Conservation (phyloP, 2,888 invertebrate species). For the Agriopis aurantiaria region DNA sequence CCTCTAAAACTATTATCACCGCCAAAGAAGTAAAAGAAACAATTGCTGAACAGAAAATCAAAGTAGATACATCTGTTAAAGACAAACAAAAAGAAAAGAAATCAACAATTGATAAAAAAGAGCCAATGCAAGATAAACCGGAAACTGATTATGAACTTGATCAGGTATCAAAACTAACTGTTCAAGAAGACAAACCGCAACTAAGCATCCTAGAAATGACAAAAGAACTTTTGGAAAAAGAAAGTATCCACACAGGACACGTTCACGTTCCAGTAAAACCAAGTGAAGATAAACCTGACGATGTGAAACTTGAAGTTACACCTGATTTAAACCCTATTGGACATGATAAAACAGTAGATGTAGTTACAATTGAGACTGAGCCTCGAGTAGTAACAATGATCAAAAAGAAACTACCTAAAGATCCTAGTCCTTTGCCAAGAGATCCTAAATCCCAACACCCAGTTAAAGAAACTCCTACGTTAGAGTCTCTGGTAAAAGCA, state of each 20-base stretch:
- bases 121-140: conserved; percentile 24
- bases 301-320: conserved; percentile 1
- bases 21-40: conserved; percentile 4
- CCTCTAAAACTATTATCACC: conserved; percentile 20
- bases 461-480: neutral
- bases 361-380: neutral
- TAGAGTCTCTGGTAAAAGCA: neutral
- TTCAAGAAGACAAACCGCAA: conserved; percentile 32
- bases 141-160: neutral
- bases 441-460: neutral
- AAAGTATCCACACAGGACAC: conserved; percentile 45
- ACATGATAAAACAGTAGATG: conserved; percentile 17
- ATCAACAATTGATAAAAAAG: conserved; percentile 19
- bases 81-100: conserved; percentile 2
- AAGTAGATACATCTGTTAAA: conserved; percentile 4
- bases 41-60: neutral
- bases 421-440: neutral
- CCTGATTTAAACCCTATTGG: neutral
- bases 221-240: conserved; percentile 54
- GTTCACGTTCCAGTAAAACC: conserved; percentile 32
- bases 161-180: conserved; percentile 10
- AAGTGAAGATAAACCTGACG: neutral
- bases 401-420: neutral
- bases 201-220: conserved; percentile 47
- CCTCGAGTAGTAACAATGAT: neutral